Base-by-base conservation (phyloP, 2,888 invertebrate genomes). In the Meta bourneti region DNA sequence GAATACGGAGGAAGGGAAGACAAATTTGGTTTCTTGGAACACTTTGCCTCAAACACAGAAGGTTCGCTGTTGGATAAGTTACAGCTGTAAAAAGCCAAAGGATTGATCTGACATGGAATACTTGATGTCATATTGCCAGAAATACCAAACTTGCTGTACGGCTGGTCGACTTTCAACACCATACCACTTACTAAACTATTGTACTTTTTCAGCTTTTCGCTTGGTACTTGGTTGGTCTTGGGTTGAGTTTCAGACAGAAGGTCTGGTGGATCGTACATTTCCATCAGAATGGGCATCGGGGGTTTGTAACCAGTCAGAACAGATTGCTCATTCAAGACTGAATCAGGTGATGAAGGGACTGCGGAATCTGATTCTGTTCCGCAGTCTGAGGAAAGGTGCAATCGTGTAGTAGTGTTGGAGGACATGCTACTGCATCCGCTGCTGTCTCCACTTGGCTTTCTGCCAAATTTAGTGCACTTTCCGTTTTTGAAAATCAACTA, bases 361-460 rank as follows among this genome's bases (percentile, higher is more conserved):
- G 48, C 61, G 61, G 92, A 86, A 88, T 93, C 91, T 9, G 90
- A 86, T 90, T 93, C 93, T 13, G 89, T 84, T 70, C 92, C 90
- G 52, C 89, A 90, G 72, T 92, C 93, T 2, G 91, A 93, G 13
- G 93, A 93, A 13, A 92, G 84, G 19, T 93, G 91, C 6, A 81
- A 75, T 80, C 93, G 69, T 19, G 86, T 86, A 20, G 91, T 91
- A 13, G 82, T 74, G 34, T 88, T 91, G 78, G 92, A 92, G 8
- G 92, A 89, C 89, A 89, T 93, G 71, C 91, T 91, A 70, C 93
- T 87, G 79, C 91, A 93, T 71, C 93, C 93, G 89, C 93, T 91
- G 89, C 93, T 93, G 69, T 93, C 93, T 74, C 93, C 93, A 93
- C 93, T 93, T 16, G 93, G 89, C 74, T 93, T 93, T 16, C 93